A percentile compares a stretch with the other conserved stretches of the same genome.
Conservation (phyloP, 92 coral and sea anemone genomes). For the Actinostola sp. region DNA sequence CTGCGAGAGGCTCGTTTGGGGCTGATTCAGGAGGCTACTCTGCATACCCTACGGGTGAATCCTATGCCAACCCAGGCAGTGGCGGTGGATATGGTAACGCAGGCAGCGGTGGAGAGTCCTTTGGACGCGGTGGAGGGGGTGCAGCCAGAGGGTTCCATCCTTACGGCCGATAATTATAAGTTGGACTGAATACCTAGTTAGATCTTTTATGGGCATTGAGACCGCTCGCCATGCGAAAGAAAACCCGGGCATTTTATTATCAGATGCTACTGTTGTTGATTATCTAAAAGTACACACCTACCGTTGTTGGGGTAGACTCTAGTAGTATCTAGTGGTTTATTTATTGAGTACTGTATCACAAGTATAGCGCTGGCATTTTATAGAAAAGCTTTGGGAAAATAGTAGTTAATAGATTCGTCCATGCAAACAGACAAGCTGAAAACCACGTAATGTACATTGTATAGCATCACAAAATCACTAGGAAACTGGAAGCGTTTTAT, state of each 20-base stretch:
- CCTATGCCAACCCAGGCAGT: conserved; percentile 31
- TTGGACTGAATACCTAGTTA: neutral
- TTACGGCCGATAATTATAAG: conserved; percentile 78
- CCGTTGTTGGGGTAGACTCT: too few species aligned
- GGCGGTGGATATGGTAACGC: conserved; percentile 53
- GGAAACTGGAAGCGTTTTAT: too few species aligned
- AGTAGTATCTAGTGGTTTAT: too few species aligned
- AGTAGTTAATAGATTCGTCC: too few species aligned
- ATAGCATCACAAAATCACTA: too few species aligned
- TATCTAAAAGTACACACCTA: too few species aligned
- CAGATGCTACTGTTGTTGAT: neutral
- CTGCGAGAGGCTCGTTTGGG: conserved; percentile 68
- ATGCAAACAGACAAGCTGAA: too few species aligned
- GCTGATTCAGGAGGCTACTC: conserved; percentile 61
- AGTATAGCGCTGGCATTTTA: too few species aligned
- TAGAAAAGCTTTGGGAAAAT: too few species aligned
- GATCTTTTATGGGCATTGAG: neutral
- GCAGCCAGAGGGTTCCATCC: conserved; percentile 87
- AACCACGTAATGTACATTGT: too few species aligned
- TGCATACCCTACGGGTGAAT: conserved; percentile 51
- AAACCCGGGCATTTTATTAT: neutral
- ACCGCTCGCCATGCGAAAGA: neutral
- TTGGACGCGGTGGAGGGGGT: conserved; percentile 77
- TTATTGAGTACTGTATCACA: too few species aligned
- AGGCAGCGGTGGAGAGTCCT: conserved; percentile 52